phyloP scores from a whole-genome alignment of 2,888 invertebrate genomes.

The Charanyca ferruginea region DNA sequence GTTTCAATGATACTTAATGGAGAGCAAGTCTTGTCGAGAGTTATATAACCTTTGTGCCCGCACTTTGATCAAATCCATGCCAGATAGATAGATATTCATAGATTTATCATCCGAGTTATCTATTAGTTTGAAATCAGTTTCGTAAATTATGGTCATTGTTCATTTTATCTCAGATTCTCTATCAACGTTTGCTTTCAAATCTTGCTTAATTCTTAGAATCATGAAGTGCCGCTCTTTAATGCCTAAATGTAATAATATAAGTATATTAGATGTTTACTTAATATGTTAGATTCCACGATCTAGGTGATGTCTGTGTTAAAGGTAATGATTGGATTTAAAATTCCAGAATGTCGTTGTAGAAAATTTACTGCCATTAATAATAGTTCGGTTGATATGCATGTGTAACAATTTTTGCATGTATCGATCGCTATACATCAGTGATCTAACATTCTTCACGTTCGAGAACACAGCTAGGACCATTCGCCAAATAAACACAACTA shows the following conservation, averaged over 20 bases:
- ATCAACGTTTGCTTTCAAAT: constrained; percentile 8
- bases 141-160: constrained; percentile 30
- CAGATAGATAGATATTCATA: constrained; percentile 36
- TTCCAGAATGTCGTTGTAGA: constrained; percentile 72
- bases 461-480: constrained; percentile 70
- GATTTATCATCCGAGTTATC: constrained; percentile 38
- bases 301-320: constrained; percentile 75
- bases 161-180: constrained; percentile 19
- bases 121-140: constrained; percentile 44
- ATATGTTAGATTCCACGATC: constrained; percentile 73
- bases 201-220: neutral
- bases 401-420: constrained; percentile 77
- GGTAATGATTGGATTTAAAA: constrained; percentile 71
- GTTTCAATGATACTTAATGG: constrained; percentile 73
- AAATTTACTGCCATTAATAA: constrained; percentile 61
- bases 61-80: constrained; percentile 57
- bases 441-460: constrained; percentile 68
- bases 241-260: constrained; percentile 50
- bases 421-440: constrained; percentile 68
- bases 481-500: constrained; percentile 69
- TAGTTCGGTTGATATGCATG: constrained; percentile 78
- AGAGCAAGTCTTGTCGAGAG: constrained; percentile 68
- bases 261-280: constrained; percentile 62
- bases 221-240: constrained; percentile 68
- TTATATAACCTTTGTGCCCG: constrained; percentile 67